These are phyloP conservation scores for Andrena praecox DNA, from an alignment of 2,888 invertebrate genomes.

Conservation along the genomic window DNA sequence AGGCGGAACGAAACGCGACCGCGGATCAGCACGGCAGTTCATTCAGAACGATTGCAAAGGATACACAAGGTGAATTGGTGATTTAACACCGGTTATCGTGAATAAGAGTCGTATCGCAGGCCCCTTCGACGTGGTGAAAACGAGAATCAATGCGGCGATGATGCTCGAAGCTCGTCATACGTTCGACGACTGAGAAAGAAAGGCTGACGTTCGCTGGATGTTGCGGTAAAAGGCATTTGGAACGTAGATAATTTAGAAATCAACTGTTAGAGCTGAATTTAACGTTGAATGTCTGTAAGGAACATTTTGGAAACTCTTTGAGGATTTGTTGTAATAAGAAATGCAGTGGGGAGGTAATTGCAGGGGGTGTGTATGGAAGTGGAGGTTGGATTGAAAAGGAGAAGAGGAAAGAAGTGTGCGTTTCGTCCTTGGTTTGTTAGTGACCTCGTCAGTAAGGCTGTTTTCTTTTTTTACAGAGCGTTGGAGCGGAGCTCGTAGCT, in stretches of 20 bases:
- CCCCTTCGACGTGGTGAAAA: conserved; percentile 9
- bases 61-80: conserved; percentile 46
- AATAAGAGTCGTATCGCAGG: not conserved
- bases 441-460: too few relatives aligned
- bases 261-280: not conserved
- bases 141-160: conserved; percentile 3
- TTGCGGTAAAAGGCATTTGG: not conserved
- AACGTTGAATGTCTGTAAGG: not conserved
- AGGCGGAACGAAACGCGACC: conserved; percentile 36
- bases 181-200: not conserved
- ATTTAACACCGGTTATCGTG: conserved; percentile 41
- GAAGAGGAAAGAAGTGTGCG: too few relatives aligned
- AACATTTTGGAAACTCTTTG: not conserved
- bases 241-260: not conserved
- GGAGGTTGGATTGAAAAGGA: too few relatives aligned
- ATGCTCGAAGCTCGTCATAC: not conserved
- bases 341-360: too few relatives aligned
- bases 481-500: too few relatives aligned
- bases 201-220: not conserved
- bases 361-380: too few relatives aligned
- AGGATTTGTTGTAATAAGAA: too few relatives aligned
- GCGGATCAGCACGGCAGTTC: conserved; percentile 25
- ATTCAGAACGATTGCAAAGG: conserved; percentile 41
- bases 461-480: too few relatives aligned
- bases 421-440: too few relatives aligned